Evolutionary conservation across 1,140 invertebrate genomes (phyloP).

Genomic region (Macrobrachium rosenbergii): DNA sequence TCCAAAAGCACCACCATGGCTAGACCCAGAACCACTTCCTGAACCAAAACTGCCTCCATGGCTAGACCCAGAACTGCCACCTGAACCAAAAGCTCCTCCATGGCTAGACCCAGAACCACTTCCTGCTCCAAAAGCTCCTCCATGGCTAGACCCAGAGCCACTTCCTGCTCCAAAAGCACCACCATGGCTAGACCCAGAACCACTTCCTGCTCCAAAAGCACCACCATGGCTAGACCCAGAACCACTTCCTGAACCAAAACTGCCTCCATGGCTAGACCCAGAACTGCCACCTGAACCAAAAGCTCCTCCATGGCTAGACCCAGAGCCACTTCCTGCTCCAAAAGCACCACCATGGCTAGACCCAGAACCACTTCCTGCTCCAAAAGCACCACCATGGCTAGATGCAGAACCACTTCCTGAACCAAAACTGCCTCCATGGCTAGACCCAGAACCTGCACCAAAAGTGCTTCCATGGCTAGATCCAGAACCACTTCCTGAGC

Average conservation of each 20-base stretch:
- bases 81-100: no score
- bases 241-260: not conserved
- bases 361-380: not conserved
- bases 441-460: no score
- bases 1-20: not conserved
- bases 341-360: not conserved
- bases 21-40: no score
- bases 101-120: no score
- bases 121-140: no score
- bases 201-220: not conserved
- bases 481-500: no score
- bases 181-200: not conserved
- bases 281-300: not conserved
- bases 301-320: not conserved
- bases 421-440: not conserved
- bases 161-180: not conserved
- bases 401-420: not conserved
- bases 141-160: no score
- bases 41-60: no score
- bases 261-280: not conserved
- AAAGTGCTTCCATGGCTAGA: no score
- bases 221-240: not conserved
- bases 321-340: not conserved
- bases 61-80: no score
- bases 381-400: not conserved